Evolutionary conservation across 2,888 invertebrate species (phyloP), one percentile per base, ranked within the genome.

Genomic region (Linnaemya tessellans): DNA sequence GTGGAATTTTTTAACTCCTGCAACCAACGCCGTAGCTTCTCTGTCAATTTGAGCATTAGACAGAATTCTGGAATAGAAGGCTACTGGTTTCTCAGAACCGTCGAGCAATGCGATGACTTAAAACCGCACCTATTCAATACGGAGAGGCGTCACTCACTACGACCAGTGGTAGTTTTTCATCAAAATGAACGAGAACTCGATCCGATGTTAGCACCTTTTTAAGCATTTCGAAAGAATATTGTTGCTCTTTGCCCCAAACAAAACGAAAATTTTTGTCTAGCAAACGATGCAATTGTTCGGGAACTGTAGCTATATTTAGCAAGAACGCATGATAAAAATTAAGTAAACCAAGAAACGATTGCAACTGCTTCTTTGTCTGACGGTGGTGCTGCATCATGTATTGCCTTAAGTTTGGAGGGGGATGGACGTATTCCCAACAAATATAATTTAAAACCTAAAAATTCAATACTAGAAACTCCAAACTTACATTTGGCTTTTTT

Each of bases 391-490:
- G 86, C 84, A 56, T 80, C 77, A 7, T 74, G 51, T 11, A 87
- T 83, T 15, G 83, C 81, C 35, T 67, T 78, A 15, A 87, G 13
- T 30, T 86, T 86, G 22, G 54, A 51, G 3, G 75, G 71, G 9
- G 84, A 56, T 1, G 86, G 85, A 0, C 84, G 65, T 11, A 86
- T 84, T 8, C 80, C 84, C 22, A 78, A 43, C 2, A 83, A 41
- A 25, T 86, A 83, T 13, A 87, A 35, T 67, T 71, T 83, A 38
- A 80, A 86, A 0, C 83, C 84, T n/a, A 86, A 79, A 56, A 87
- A 87, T 15, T 84, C 80, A 20, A 84, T 58, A 0, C 60, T 58
- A 7, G 77, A 15, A 11, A 85, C 73, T 30, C 77, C 81, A 43
- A 87, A 85, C n/a, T 51, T 43, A 46, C 81, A 87, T 64, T 87